A percentile compares a stretch with the other conserved stretches of the same genome.
Conservation (phyloP, 2,797 vertebrate species). For the Falco columbarius region DNA sequence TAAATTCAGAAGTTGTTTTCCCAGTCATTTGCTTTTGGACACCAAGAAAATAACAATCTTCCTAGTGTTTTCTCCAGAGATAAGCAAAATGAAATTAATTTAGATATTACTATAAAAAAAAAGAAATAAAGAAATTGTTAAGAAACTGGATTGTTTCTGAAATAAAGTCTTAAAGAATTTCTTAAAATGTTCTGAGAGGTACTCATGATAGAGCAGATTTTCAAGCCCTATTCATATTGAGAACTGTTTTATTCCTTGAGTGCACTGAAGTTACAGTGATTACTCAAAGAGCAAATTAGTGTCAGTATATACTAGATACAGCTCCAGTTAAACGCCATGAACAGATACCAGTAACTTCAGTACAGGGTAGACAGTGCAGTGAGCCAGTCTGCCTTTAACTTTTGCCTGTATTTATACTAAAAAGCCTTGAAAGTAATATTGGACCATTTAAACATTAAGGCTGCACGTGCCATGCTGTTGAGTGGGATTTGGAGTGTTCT, state of each 20-base stretch:
- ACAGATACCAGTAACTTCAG: background rate
- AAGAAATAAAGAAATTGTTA: background rate
- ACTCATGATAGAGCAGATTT: background rate
- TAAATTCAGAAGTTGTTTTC: background rate
- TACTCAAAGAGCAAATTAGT: constrained; percentile 10
- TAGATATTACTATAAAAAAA: background rate
- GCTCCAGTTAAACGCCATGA: background rate
- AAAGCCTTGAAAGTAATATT: constrained; percentile 9
- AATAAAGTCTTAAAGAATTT: background rate
- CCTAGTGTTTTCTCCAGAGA: background rate
- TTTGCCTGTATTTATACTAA: background rate
- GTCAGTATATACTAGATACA: background rate
- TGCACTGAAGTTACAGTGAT: background rate
- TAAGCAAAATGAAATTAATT: background rate
- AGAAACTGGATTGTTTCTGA: background rate
- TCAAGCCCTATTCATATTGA: background rate
- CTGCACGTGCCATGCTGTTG: background rate
- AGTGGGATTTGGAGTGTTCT: background rate
- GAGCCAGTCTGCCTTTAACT: background rate
- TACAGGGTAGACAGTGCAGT: background rate
- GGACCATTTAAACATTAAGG: background rate
- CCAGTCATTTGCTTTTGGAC: background rate
- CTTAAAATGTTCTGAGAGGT: background rate
- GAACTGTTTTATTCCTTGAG: background rate
- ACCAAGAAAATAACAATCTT: background rate